A percentile compares a stretch with the other conserved stretches of the same genome.
Evolutionary conservation across 1,140 invertebrate genomes (phyloP).

Genomic region (Bombus huntii): DNA sequence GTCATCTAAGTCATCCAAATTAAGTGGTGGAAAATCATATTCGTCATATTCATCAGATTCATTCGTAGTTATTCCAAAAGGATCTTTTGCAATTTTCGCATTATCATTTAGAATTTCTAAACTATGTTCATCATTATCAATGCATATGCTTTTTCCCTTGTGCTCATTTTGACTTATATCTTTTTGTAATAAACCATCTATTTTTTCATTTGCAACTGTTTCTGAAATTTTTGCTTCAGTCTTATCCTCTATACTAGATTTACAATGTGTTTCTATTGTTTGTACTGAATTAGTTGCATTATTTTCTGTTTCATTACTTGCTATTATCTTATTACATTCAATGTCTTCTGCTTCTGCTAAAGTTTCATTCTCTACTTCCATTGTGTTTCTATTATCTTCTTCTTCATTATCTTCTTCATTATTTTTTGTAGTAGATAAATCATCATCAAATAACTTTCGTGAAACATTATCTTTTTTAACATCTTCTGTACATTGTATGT

Average conservation of each 20-base stretch:
- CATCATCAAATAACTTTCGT: conserved; percentile 50
- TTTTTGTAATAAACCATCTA: not conserved
- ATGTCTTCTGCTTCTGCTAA: conserved; percentile 1
- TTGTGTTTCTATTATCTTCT: not conserved
- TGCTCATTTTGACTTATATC: not conserved
- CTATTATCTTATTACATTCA: not conserved
- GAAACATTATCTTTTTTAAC: conserved; percentile 15
- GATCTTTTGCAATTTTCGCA: conserved; percentile 13
- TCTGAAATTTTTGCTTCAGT: not conserved
- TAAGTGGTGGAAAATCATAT: conserved; percentile 55
- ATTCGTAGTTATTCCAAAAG: not conserved
- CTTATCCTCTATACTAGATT: not conserved
- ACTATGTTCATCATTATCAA: not conserved
- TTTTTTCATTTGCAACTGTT: not conserved
- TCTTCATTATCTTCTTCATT: not conserved
- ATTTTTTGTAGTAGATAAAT: conserved; percentile 19
- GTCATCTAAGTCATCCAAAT: conserved; percentile 40
- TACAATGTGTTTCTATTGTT: not conserved
- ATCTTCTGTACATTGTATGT: not conserved
- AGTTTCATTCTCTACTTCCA: conserved; percentile 13
- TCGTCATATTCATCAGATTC: conserved; percentile 27
- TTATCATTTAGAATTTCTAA: conserved; percentile 1
- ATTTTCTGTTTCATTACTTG: not conserved
- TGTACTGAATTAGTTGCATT: not conserved
- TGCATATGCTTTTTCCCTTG: too few species aligned